Evolutionary conservation across 2,888 invertebrate genomes (phyloP), one percentile per base, ranked within the genome.

Genomic region (Anodontia alba): DNA sequence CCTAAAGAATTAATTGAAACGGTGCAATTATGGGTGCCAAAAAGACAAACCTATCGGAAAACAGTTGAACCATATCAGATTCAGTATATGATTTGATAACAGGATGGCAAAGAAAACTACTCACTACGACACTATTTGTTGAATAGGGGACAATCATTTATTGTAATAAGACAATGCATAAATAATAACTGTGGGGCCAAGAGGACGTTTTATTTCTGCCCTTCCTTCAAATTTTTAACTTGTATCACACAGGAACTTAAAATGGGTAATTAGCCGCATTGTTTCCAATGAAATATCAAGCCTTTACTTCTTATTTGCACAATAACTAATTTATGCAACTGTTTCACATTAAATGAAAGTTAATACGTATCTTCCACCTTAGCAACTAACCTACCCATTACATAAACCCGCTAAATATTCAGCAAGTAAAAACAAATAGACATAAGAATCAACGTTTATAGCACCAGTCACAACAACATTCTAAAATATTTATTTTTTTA

Each of bases 11-110:
- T 66, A 51, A n/a, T 74, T 77, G 70, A 43, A 72, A 71, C 77
- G 74, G 42, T 78, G 77, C 72, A 81, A 78, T 78, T 81, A 78
- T 31, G 20, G 36, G 66, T 62, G 33, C 69, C 26, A 62, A 46
- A 38, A 67, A 38, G 38, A 77, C 81, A 81, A 81, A 77, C 74
- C 46, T 81, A 81, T 81, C 77, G 31, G 69, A 54, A 38, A 71
- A 31, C 71, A 71, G 77, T 51, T 78, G 71, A 74, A 77, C 81
- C 71, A 20, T 51, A 71, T 51, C 73, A 81, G 73, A 70, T 66
- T 66, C 67, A 46, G 74, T 78, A 71, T 51, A 57, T 46, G 57
- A 33, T 23, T 54, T 54, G 54, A 54, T 54, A 54, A 54, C 54
- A 17, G n/a, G 54, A 26, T 54, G 54, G 26, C 26, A 54, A 54